Base-by-base conservation (phyloP, 1,140 invertebrate species). In the Scaptomyza pallida region DNA sequence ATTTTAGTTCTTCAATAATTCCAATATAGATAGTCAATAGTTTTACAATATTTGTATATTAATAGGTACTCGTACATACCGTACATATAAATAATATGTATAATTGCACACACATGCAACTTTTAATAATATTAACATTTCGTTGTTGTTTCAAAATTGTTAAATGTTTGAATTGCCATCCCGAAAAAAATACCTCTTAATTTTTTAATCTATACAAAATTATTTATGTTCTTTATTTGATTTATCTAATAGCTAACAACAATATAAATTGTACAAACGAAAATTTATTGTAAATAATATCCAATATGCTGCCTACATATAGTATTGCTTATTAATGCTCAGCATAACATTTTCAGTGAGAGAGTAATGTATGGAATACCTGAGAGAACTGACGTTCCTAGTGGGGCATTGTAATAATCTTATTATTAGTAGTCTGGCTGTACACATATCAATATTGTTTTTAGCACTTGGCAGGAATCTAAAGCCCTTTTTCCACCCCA, bases 251-350 rank as follows among this genome's bases (percentile, higher is more conserved):
- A 37, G 9, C 23, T 40, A 40, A 52, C n/a, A 57, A 50, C 45
- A 15, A 15, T 6, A 17, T 41, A 41, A 35, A 61, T 17, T 57
- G 54, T 64, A 44, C 10, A 37, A n/a, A n/a, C n/a, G n/a, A 41
- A 26, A 26, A 13, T 41, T 37, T 35, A 44, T 21, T 89, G 78
- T 82, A 88, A 55, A 86, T 81, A 83, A 78, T 65, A 44, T 9
- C 26, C 44, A 13, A 63, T 37, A 51, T 78, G 50, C 74, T 68
- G 61, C 55, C 45, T 19, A n/a, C n/a, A n/a, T n/a, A n/a, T n/a
- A 74, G 77, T 77, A 85, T 71, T 75, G 81, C 81, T 80, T 85
- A 80, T 71, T 86, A 85, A 85, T 86, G 80, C 80, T 69, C 69
- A 50, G 80, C 80, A 55, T 67, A 86, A 74, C 44, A 23, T 55